phyloP scores from a whole-genome alignment of 92 coral and sea anemone genomes.

The Epizoanthus stellaris region DNA sequence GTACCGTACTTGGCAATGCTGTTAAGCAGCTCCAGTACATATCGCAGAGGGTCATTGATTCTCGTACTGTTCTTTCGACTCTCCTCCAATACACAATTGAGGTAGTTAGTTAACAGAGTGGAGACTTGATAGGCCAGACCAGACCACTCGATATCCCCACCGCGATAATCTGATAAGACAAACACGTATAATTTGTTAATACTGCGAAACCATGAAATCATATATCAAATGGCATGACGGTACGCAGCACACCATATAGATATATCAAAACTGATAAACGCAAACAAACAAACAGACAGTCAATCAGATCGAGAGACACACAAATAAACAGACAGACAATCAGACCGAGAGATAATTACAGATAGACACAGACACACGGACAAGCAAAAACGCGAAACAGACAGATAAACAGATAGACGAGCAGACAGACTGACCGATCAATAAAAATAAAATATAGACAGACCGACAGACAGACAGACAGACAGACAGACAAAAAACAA shows the following conservation, averaged over 20 bases:
- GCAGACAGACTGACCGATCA: too few relatives aligned
- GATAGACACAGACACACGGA: too few relatives aligned
- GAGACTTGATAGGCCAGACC: slow-evolving; percentile 97
- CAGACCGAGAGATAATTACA: neutral
- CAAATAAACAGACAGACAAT: neutral
- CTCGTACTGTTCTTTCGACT: slow-evolving; percentile 57
- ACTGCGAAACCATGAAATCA: too few relatives aligned
- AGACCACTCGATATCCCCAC: slow-evolving; percentile 95
- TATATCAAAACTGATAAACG: neutral
- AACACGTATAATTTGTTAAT: neutral
- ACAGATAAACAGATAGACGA: too few relatives aligned
- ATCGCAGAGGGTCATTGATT: slow-evolving; percentile 80
- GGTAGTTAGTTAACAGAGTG: slow-evolving; percentile 86
- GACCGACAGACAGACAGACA: too few relatives aligned
- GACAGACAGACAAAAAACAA: too few relatives aligned
- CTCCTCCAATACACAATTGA: slow-evolving; percentile 76
- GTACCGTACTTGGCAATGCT: slow-evolving; percentile 81
- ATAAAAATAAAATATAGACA: too few relatives aligned
- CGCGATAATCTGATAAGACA: slow-evolving; percentile 66
- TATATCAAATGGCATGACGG: too few relatives aligned
- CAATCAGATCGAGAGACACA: neutral
- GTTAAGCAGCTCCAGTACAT: slow-evolving; percentile 84
- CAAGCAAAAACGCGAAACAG: too few relatives aligned
- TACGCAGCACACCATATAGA: neutral
- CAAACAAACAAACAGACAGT: neutral